Base-by-base conservation (phyloP, 92 coral and sea anemone species). In the Epizoanthus fatuus region DNA sequence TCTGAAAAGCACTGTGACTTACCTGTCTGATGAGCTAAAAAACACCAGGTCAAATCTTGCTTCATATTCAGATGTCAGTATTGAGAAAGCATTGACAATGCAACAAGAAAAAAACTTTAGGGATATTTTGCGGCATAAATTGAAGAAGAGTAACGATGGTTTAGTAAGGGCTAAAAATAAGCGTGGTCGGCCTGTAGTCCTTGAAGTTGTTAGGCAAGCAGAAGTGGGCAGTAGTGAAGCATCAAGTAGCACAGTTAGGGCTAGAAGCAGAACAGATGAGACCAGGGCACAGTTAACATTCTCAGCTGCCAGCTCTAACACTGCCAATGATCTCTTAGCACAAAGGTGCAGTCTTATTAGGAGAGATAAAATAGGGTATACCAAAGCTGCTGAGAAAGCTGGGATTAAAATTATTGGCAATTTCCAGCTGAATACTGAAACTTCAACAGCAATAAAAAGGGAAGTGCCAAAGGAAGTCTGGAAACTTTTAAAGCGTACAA, bases 241-340 rank as follows among this genome's bases (percentile, higher is more conserved):
- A n/a, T 63, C 40, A 1, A 2, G 6, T 13, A 63, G 69, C 69
- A 63, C 69, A 63, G 5, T 63, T 29, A 63, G 69, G 10, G 69
- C 44, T 1, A 17, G 69, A 29, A 63, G 69, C 19, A 63, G 42
- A 63, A n/a, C 69, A 15, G 69, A 9, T n/a, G 69, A 63, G 69
- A 32, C 19, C 14, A 63, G 69, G 69, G 69, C 44, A 1, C 19
- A 63, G 2, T 4, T 9, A 63, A 63, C 69, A 5, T 63, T 15
- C 19, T 63, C 69, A 63, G 69, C 20, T 63, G n/a, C 19, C 69
- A 63, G 69, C 16, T 63, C 69, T 63, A 63, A 63, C 44, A 7
- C 69, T 63, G 42, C 4, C 37, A 19, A 29, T 25, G 69, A 63
- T 63, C 69, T 63, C 16, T 29, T 63, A 29, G 42, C 10, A 2